These are phyloP conservation scores for Drosophila saltans DNA, from an alignment of 1,140 invertebrate species.

Conservation along the genomic window DNA sequence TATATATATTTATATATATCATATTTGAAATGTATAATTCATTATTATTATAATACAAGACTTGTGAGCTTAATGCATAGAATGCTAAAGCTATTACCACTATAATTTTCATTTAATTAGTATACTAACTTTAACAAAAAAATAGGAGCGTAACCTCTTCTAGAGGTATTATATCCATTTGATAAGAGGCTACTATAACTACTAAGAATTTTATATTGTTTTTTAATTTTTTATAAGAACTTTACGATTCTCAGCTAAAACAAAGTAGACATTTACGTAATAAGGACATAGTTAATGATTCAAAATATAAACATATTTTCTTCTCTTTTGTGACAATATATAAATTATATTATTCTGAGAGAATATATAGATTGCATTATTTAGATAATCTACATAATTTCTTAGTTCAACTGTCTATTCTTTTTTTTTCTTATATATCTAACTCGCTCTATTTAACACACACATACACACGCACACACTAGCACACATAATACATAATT, in stretches of 20 bases:
- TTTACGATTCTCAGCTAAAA: background rate
- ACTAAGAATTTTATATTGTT: too few relatives aligned
- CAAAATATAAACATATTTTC: too few relatives aligned
- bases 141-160: background rate
- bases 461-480: constrained; percentile 33
- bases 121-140: background rate
- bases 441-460: background rate
- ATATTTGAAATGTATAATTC: constrained; percentile 1
- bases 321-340: too few relatives aligned
- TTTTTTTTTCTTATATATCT: too few relatives aligned
- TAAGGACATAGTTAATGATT: too few relatives aligned
- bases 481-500: constrained; percentile 28
- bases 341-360: too few relatives aligned
- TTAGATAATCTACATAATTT: too few relatives aligned
- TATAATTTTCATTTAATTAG: background rate
- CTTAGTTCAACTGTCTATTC: background rate
- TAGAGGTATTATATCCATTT: background rate
- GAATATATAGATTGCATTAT: too few relatives aligned
- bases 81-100: constrained; percentile 9
- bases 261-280: background rate
- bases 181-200: background rate
- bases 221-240: background rate
- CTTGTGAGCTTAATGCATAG: constrained; percentile 10
- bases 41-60: constrained; percentile 21
- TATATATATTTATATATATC: background rate